Evolutionary conservation across 1,140 invertebrate genomes (phyloP).

Genomic region (Hirudo medicinalis): DNA sequence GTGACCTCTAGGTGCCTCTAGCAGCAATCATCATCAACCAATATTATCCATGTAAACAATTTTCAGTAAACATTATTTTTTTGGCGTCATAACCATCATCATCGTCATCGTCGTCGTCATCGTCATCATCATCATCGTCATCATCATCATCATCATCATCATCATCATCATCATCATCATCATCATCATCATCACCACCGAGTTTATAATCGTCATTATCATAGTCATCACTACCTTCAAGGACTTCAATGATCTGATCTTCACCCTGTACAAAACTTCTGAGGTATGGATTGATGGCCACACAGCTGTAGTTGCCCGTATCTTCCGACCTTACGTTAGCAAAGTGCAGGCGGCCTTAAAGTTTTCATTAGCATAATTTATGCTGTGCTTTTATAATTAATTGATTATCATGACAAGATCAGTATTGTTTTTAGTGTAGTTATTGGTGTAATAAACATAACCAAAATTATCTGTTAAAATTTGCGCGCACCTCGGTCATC

Average conservation of each 20-base stretch:
- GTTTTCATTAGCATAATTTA: background rate
- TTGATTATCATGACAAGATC: background rate
- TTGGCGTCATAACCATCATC: no score
- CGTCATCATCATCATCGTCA: no score
- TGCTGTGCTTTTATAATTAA: background rate
- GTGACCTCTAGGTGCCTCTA: no score
- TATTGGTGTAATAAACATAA: no score
- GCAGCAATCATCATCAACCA: no score
- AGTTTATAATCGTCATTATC: background rate
- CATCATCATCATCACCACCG: background rate
- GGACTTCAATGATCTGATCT: constrained; percentile 1
- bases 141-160: no score
- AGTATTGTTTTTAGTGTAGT: no score
- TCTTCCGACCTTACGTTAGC: background rate
- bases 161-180: background rate
- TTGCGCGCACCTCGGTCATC: constrained; percentile 32
- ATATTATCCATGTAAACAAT: no score
- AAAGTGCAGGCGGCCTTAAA: constrained; percentile 3
- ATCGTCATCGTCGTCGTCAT: no score
- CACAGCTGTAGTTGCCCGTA: background rate
- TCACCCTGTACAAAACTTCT: constrained; percentile 6
- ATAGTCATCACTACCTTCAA: background rate
- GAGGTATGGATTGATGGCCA: background rate
- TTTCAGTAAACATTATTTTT: no score
- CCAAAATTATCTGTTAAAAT: no score